Evolutionary conservation across 2,797 vertebrate genomes (phyloP).

Genomic region (Danio albolineatus): DNA sequence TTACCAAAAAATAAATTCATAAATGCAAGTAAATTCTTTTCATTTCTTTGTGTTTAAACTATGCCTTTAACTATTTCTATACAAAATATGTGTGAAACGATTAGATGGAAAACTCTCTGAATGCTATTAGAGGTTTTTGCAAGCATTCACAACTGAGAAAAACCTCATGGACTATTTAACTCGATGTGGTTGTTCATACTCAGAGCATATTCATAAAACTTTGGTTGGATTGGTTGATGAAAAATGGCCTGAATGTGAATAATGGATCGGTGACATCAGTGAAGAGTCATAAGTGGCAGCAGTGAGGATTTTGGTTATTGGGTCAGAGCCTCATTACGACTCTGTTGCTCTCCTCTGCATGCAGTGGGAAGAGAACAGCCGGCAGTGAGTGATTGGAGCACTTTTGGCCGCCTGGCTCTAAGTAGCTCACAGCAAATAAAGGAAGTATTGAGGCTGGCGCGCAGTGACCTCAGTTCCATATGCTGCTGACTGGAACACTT

Average conservation of each 20-base stretch:
- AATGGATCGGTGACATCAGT: constrained; percentile 47
- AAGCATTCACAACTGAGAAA: constrained; percentile 4
- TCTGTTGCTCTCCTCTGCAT: constrained; percentile 27
- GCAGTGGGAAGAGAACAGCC: constrained; percentile 65
- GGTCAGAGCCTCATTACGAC: constrained; percentile 62
- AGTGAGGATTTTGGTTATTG: constrained; percentile 57
- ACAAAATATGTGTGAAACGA: background rate
- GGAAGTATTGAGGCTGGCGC: constrained; percentile 79
- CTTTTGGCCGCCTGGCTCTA: constrained; percentile 62
- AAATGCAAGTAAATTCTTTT: background rate
- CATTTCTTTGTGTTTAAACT: background rate
- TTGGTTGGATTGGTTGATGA: constrained; percentile 33
- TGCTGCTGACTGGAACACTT: constrained; percentile 74
- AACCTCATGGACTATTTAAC: constrained; percentile 32
- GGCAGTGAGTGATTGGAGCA: constrained; percentile 64
- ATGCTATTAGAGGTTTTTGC: constrained; percentile 6
- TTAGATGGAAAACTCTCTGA: constrained; percentile 1
- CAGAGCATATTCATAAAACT: constrained; percentile 35
- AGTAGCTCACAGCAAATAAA: constrained; percentile 77
- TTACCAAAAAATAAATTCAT: background rate
- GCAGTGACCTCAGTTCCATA: constrained; percentile 71
- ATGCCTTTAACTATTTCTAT: constrained; percentile 2
- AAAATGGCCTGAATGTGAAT: constrained; percentile 45
- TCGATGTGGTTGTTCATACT: constrained; percentile 38
- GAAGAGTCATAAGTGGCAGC: constrained; percentile 38